Base-by-base conservation (phyloP, 2,797 vertebrate genomes). In the Tolypeutes matacus region DNA sequence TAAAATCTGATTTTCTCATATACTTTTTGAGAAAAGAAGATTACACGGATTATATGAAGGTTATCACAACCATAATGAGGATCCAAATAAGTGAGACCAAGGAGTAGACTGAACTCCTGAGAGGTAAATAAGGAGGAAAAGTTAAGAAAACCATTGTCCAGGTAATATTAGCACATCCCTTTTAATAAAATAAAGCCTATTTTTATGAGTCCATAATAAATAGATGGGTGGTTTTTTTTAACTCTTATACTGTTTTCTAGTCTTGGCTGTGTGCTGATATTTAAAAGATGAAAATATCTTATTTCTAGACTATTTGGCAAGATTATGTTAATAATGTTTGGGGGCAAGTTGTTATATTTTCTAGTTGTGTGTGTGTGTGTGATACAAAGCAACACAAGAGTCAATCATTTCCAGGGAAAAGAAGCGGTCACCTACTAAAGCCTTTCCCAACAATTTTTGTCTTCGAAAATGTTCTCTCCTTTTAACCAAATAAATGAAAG, bases 231-330 rank as follows among this genome's bases (percentile, higher is more conserved):
- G 60, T 92, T 6, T 9, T 6, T 9, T 51, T 15, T 56, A 86
- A 15, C 1, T 13, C 60, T 83, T n/a, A 4, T 25, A 70, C 56
- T 81, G 53, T 65, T 88, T 77, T 95, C 58, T 21, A 77, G 17
- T 92, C 13, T 36, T 88, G 60, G 64, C 4, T 69, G 0, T 91
- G 7, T 85, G 10, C 14, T 87, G 34, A 86, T 89, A 85, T 81
- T 86, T 89, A 73, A 96, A 91, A 83, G 42, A 84, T 18, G 2
- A 31, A 87, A 92, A 82, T 77, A 91, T 72, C 49, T 20, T 81
- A 5, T 56, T 82, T 85, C 67, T 81, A 91, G 58, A 90, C 34
- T 89, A 76, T 67, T 88, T 77, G 42, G 27, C 36, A 95, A 90
- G n/a, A 76, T 51, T 58, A 76, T 31, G 69, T 82, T 36, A 78